These are phyloP conservation scores for Pseudeuparius sepicola DNA, from an alignment of 2,888 invertebrate genomes.

Conservation along the genomic window DNA sequence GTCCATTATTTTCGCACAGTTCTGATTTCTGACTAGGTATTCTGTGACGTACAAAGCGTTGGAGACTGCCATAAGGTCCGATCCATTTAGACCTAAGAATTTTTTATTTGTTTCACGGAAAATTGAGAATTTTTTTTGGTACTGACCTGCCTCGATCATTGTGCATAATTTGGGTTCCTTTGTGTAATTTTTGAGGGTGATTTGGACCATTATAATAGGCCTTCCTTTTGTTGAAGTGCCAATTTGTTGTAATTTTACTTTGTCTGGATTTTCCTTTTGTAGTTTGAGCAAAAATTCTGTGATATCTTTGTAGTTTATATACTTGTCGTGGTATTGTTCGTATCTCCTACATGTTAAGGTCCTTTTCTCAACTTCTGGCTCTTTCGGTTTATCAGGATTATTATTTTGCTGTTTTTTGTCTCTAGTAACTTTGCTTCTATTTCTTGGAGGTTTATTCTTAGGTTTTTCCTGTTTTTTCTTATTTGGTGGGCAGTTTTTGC, in stretches of 20 bases:
- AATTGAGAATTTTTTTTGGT: too few species aligned
- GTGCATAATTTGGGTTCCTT: slow-evolving; percentile 15
- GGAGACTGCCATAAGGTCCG: slow-evolving; percentile 24
- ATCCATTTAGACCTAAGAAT: slow-evolving; percentile 24
- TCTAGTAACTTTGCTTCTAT: too few species aligned
- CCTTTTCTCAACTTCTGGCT: too few species aligned
- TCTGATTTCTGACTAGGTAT: slow-evolving; percentile 22
- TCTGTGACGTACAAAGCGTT: slow-evolving; percentile 26
- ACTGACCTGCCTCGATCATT: slow-evolving; percentile 27
- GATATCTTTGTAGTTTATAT: slow-evolving; percentile 25
- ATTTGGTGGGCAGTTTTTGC: too few species aligned
- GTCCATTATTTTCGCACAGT: slow-evolving; percentile 21
- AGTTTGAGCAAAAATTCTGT: slow-evolving; percentile 21
- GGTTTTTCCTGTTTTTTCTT: too few species aligned
- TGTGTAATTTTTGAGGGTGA: slow-evolving; percentile 6
- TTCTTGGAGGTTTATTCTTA: too few species aligned
- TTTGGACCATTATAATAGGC: slow-evolving; percentile 20
- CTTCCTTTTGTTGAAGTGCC: slow-evolving; percentile 21
- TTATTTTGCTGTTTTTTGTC: too few species aligned
- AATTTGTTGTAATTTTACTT: slow-evolving; percentile 18
- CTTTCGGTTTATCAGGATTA: too few species aligned
- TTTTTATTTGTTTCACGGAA: too few species aligned
- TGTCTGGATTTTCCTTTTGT: slow-evolving; percentile 16
- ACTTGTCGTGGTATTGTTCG: slow-evolving; percentile 25
- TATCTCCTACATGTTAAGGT: slow-evolving; percentile 18